Conservation (phyloP, 2,797 vertebrate genomes). For the Masticophis lateralis region DNA sequence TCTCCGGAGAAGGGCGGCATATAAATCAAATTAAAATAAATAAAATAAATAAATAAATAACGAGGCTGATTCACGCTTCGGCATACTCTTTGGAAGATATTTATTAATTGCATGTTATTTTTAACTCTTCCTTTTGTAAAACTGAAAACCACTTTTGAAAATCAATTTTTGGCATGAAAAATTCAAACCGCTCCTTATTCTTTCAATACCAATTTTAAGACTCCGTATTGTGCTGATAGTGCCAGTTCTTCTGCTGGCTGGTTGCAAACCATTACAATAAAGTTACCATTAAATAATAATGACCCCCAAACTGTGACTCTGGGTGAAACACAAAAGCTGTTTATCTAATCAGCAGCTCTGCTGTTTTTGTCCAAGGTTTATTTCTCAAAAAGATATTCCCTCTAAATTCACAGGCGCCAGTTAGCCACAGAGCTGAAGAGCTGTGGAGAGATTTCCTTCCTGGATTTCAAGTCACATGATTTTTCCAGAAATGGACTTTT, state of each 20-base stretch:
- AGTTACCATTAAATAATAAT: background rate
- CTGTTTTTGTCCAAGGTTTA: background rate
- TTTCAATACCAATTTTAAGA: background rate
- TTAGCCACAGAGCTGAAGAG: background rate
- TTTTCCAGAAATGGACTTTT: background rate
- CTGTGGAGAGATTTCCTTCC: too few relatives aligned
- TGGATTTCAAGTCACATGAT: background rate
- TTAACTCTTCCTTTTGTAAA: background rate
- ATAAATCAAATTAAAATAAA: too few relatives aligned
- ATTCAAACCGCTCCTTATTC: background rate
- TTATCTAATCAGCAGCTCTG: background rate
- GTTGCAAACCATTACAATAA: background rate
- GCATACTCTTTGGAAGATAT: background rate
- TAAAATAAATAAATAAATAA: too few relatives aligned
- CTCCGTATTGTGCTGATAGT: background rate
- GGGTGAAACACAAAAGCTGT: background rate
- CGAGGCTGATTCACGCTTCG: too few relatives aligned
- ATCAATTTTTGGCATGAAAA: background rate
- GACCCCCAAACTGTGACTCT: background rate
- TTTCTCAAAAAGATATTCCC: background rate
- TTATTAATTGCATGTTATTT: background rate
- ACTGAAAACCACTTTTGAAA: background rate
- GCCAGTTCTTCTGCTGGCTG: background rate
- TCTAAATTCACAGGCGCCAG: background rate
- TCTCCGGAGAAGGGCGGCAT: too few relatives aligned